These are phyloP conservation scores for Ambastaia sidthimunki DNA, from an alignment of 2,797 vertebrate species.

Conservation along the genomic window DNA sequence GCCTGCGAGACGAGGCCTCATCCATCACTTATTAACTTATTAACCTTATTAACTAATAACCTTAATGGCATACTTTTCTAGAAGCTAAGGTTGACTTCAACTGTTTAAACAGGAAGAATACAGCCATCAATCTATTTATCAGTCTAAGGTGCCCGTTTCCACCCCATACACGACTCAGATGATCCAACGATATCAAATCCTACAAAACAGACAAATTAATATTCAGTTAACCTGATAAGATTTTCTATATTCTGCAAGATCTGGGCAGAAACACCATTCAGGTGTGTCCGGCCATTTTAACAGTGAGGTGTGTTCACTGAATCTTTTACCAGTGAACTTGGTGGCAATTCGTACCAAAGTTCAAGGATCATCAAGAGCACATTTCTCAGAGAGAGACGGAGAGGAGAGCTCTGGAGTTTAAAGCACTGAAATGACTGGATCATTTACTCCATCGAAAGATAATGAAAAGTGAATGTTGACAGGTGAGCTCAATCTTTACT, in stretches of 20 bases:
- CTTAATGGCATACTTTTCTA: constrained; percentile 71
- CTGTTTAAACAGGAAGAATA: background rate
- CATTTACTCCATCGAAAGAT: constrained; percentile 48
- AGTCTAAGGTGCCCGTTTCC: constrained; percentile 75
- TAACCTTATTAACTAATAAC: constrained; percentile 45
- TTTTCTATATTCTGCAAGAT: background rate
- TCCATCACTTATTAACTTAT: constrained; percentile 70
- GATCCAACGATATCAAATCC: constrained; percentile 82
- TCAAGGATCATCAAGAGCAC: constrained; percentile 73
- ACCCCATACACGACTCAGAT: constrained; percentile 81
- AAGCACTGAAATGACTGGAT: constrained; percentile 57
- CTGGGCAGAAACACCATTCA: constrained; percentile 45
- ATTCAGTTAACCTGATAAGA: constrained; percentile 27
- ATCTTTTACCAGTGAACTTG: constrained; percentile 77
- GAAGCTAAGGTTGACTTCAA: constrained; percentile 35
- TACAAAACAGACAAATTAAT: constrained; percentile 59
- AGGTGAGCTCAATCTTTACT: constrained; percentile 66
- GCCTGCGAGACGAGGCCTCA: constrained; percentile 64
- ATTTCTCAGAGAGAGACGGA: constrained; percentile 47
- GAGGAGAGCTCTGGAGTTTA: constrained; percentile 48
- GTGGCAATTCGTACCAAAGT: constrained; percentile 80
- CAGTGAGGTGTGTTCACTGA: constrained; percentile 76
- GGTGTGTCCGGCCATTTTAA: constrained; percentile 49
- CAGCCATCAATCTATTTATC: too few species aligned
- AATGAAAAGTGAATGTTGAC: constrained; percentile 51